Evolutionary conservation across 1,140 invertebrate species (phyloP).

Genomic region (Polyergus mexicanus): DNA sequence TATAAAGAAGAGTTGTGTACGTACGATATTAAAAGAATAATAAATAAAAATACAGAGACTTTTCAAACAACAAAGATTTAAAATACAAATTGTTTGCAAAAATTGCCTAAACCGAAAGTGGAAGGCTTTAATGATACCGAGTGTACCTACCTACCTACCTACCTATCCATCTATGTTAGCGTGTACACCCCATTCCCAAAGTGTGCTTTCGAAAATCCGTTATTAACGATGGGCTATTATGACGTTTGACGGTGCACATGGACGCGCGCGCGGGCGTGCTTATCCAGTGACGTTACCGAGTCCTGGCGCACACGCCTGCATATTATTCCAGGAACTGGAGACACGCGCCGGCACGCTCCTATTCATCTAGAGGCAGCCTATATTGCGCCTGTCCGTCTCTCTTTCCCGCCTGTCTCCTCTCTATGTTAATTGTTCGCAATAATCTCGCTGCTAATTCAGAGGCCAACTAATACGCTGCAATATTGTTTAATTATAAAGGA

Average conservation of each 20-base stretch:
- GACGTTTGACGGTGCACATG: conserved; percentile 84
- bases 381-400: conserved; percentile 36
- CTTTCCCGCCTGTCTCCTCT: not conserved
- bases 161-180: not conserved
- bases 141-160: not conserved
- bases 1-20: no score
- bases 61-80: no score
- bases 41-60: no score
- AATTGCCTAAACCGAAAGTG: conserved; percentile 3
- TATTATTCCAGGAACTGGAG: conserved; percentile 77
- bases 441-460: conserved; percentile 12
- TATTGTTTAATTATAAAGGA: conserved; percentile 35
- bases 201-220: conserved; percentile 79
- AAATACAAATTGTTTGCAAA: not conserved
- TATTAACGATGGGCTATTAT: conserved; percentile 85
- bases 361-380: conserved; percentile 76
- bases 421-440: conserved; percentile 48
- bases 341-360: conserved; percentile 85
- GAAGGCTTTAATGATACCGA: not conserved
- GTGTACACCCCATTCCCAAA: conserved; percentile 46
- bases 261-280: conserved; percentile 67
- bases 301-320: conserved; percentile 57
- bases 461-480: conserved; percentile 2
- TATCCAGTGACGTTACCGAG: conserved; percentile 42
- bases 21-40: no score